Evolutionary conservation across 2,888 invertebrate genomes (phyloP), one percentile per base, ranked within the genome.

Genomic region (Actias luna): DNA sequence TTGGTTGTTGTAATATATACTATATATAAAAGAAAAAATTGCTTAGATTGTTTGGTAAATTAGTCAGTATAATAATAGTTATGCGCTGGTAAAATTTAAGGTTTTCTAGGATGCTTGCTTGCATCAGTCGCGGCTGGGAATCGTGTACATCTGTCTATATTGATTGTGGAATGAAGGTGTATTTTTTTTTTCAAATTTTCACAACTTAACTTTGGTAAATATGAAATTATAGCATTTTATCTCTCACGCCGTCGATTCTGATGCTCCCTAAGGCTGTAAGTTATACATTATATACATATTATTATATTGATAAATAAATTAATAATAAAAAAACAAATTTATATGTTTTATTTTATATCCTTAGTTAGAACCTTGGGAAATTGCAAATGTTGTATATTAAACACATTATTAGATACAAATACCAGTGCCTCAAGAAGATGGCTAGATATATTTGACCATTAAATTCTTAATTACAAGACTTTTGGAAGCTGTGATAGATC

Each of bases 261-360:
- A 61, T 69, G 73, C 68, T 65, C 75, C 73, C 75, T 82, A 82
- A 87, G 91, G 91, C 92, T 92, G 90, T 92, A 91, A 91, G 89
- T 89, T 91, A 91, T 86, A 91, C 87, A 85, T 85, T 88, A 91
- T 91, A 92, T 89, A 92, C 89, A 92, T 92, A 91, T 90, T 78
- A 85, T 88, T 91, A 92, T 92, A 92, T 92, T 91, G 88, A 89
- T 92, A 90, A 91, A 92, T 92, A 92, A 91, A 92, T 91, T 90
- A 91, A 92, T 91, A 74, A 58, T 73, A 42, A 42, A 52, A 50
- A 52, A 25, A 52, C 25, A 27, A n/a, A n/a, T 27, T 52, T 0
- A 67, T 7, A 68, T 69, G 63, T 74, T 52, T 52, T 8, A 52
- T 52, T 50, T 52, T 7, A 27, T 52, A 52, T 52, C 25, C 52